Percentiles rank a stretch among this genome's conserved stretches.
Evolutionary conservation across 2,113 vertebrate genomes (phyloP).

Genomic region (Poeciliopsis retropinna): DNA sequence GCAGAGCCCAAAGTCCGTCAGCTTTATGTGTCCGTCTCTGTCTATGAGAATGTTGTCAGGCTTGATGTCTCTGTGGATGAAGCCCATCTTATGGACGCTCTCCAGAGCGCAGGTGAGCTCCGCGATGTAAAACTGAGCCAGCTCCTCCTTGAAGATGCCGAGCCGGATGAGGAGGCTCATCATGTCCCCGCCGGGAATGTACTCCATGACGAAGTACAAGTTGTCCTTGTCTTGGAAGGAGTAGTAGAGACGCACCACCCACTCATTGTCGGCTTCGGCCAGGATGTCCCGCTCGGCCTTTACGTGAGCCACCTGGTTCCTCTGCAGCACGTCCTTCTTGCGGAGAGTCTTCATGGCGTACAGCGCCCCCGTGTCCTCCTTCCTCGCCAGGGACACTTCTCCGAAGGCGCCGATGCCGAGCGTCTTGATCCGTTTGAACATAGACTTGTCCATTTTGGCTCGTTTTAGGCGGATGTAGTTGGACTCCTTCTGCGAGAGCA

Average conservation of each 20-base stretch:
- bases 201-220: conserved; percentile 99
- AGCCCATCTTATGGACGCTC: conserved; percentile 99
- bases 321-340: conserved; percentile 96
- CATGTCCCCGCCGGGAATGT: conserved; percentile 99
- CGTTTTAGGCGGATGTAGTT: conserved; percentile 98
- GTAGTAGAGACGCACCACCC: conserved; percentile 98
- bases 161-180: conserved; percentile 98
- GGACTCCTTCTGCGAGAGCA: conserved; percentile 98
- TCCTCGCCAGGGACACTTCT: conserved; percentile 95
- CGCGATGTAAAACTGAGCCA: conserved; percentile 97
- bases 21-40: conserved; percentile 95
- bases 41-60: conserved; percentile 99
- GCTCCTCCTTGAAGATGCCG: conserved; percentile 94
- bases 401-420: conserved; percentile 96
- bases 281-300: conserved; percentile 98
- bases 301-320: conserved; percentile 98
- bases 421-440: conserved; percentile 98
- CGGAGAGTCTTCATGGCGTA: conserved; percentile 99
- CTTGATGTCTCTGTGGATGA: conserved; percentile 99
- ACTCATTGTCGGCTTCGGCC: conserved; percentile 98
- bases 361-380: conserved; percentile 95
- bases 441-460: conserved; percentile 98
- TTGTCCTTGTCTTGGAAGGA: conserved; percentile 99
- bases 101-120: conserved; percentile 97
- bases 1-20: conserved; percentile 97